These are phyloP conservation scores for Drosophila bifasciata DNA, from an alignment of 1,140 invertebrate genomes.

Conservation along the genomic window DNA sequence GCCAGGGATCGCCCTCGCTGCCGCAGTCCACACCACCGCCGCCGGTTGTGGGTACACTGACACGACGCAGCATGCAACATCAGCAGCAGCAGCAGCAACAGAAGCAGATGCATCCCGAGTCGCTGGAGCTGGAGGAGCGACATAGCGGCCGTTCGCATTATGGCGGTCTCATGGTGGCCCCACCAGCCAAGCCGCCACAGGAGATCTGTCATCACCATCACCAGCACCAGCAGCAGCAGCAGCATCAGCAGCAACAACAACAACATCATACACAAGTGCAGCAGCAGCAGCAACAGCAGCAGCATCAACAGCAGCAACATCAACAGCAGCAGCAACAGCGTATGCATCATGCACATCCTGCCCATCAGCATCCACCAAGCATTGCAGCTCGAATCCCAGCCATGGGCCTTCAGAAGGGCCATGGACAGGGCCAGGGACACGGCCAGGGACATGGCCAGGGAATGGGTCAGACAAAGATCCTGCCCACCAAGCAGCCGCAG, in stretches of 20 bases:
- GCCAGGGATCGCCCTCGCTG: constrained; percentile 28
- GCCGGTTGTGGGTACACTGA: constrained; percentile 52
- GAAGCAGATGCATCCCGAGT: constrained; percentile 60
- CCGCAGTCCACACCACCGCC: constrained; percentile 49
- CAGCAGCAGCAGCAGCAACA: constrained; percentile 47
- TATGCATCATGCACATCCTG: constrained; percentile 57
- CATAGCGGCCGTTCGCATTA: constrained; percentile 60
- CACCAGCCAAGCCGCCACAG: constrained; percentile 52
- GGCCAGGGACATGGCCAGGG: constrained; percentile 64
- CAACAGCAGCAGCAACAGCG: constrained; percentile 18
- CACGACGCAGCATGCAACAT: constrained; percentile 69
- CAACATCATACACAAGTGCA: constrained; percentile 41
- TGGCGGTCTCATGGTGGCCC: constrained; percentile 60
- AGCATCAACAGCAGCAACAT: too few species aligned
- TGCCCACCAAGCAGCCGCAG: constrained; percentile 33
- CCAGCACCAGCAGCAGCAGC: constrained; percentile 74
- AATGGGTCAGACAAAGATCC: constrained; percentile 36
- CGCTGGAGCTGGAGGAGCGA: constrained; percentile 54
- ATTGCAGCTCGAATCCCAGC: constrained; percentile 66
- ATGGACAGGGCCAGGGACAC: constrained; percentile 84
- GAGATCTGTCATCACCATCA: constrained; percentile 81
- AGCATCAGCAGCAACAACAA: constrained; percentile 50
- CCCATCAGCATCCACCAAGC: constrained; percentile 52
- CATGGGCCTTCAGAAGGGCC: constrained; percentile 75
- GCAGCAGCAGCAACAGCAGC: constrained; percentile 28